Evolutionary conservation across 2,113 vertebrate species (phyloP).

Genomic region (Elachura formosa): DNA sequence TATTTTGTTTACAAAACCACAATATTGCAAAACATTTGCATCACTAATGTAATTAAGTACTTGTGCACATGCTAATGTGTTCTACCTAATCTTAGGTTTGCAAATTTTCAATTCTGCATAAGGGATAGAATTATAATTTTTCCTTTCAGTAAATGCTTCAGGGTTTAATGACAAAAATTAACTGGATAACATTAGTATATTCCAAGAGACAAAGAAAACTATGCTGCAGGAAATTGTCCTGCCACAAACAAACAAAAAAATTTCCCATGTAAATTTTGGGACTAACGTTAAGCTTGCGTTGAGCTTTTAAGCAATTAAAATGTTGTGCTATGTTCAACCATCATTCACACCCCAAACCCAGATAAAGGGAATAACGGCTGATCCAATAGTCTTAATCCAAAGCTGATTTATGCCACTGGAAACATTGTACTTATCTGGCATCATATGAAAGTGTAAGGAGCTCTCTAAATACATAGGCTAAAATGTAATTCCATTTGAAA

Average conservation of each 20-base stretch:
- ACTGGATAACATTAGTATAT: background rate
- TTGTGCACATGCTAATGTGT: slow-evolving; percentile 56
- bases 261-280: background rate
- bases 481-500: background rate
- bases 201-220: slow-evolving; percentile 24
- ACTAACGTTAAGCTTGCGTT: background rate
- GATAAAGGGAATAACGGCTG: background rate
- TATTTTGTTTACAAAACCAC: slow-evolving; percentile 66
- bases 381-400: background rate
- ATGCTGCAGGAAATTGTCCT: background rate
- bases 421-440: background rate
- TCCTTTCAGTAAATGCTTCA: slow-evolving; percentile 24
- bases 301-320: background rate
- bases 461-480: background rate
- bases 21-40: slow-evolving; percentile 71
- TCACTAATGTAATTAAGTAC: slow-evolving; percentile 73
- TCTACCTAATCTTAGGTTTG: slow-evolving; percentile 63
- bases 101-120: slow-evolving; percentile 47
- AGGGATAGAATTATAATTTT: slow-evolving; percentile 35
- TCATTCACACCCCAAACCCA: background rate
- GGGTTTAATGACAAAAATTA: slow-evolving; percentile 38
- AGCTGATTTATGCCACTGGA: background rate
- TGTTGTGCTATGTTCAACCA: background rate
- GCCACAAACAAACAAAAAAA: slow-evolving; percentile 6
- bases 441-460: background rate